Base-by-base conservation (phyloP, 2,797 vertebrate genomes). In the Pampus argenteus region DNA sequence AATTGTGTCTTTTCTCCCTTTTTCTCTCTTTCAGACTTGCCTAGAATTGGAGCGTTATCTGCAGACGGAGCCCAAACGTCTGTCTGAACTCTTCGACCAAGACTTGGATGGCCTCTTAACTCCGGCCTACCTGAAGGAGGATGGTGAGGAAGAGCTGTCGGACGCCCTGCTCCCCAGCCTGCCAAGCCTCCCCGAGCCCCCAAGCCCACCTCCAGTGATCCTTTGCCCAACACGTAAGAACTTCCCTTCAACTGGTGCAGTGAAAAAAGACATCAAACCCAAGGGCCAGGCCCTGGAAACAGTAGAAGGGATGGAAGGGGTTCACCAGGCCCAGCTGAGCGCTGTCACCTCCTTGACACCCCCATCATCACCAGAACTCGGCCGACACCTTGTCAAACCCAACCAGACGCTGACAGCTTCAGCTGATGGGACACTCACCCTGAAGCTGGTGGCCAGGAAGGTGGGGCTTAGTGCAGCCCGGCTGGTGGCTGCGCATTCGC, bases 261-360 rank as follows among this genome's bases (percentile, higher is more conserved):
- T 74, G 72, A 90, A 86, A 72, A 82, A 54, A 70, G 89, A 91
- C 73, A 63, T 81, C 49, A 91, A 91, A 68, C 55, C 80, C 51
- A 91, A 89, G 62, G 79, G 55, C 48, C 85, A 84, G 22, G 85
- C 52, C 20, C 67, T 31, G 47, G 91, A 93, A 55, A 76, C 61
- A 1, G n/a, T 86, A 81, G 93, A 95, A 56, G 95, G 94, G 58
- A 57, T 81, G 62, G 85, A 91, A 45, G 88, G 88, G 1, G 96
- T 98, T 86, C 98, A 98, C 91, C 96, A 97, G 82, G 97, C 98
- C 81, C 97, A 98, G 84, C 95, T 99, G 91, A 98, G 97, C 61
- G 98, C 98, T 45, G 97, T 99, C 80, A 99, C 98, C 87, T 98
- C 97, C 72, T 92, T 99, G 90, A 99, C 98, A 0, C 98, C 98